A percentile compares a stretch with the other conserved stretches of the same genome.
Conservation (phyloP, 2,888 invertebrate genomes). For the Drosophila subsilvestris region DNA sequence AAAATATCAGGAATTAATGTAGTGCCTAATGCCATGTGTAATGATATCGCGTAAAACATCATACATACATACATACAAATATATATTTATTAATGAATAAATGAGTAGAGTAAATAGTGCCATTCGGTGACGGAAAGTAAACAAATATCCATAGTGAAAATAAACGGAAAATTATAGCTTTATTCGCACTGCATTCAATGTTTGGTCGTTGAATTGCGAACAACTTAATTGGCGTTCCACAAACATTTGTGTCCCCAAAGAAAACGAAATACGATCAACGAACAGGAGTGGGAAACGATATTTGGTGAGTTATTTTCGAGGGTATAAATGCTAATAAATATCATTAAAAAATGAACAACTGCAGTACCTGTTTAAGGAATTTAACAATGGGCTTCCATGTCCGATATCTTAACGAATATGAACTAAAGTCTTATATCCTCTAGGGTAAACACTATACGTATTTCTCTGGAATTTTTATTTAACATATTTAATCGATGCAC, state of each 20-base stretch:
- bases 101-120: constrained; percentile 32
- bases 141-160: constrained; percentile 2
- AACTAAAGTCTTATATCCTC: too few species aligned
- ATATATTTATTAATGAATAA: constrained; percentile 42
- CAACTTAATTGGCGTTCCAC: constrained; percentile 19
- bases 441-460: too few species aligned
- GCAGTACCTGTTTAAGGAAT: too few species aligned
- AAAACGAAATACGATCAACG: constrained; percentile 9
- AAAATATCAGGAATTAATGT: constrained; percentile 68
- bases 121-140: constrained; percentile 18
- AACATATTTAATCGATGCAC: too few species aligned
- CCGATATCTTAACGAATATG: too few species aligned
- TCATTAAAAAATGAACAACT: too few species aligned
- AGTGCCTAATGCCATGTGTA: constrained; percentile 71
- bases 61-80: constrained; percentile 19
- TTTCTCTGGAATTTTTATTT: too few species aligned
- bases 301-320: background rate
- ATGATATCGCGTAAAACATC: constrained; percentile 33
- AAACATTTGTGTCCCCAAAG: constrained; percentile 23
- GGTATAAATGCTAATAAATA: background rate
- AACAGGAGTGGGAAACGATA: background rate
- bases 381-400: too few species aligned
- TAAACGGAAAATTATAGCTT: constrained; percentile 36
- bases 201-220: constrained; percentile 15
- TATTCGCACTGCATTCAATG: constrained; percentile 34